Percentiles rank a stretch among this genome's conserved stretches.
These are phyloP conservation scores for Epinephelus fuscoguttatus DNA, from an alignment of 2,113 vertebrate species.

Conservation along the genomic window DNA sequence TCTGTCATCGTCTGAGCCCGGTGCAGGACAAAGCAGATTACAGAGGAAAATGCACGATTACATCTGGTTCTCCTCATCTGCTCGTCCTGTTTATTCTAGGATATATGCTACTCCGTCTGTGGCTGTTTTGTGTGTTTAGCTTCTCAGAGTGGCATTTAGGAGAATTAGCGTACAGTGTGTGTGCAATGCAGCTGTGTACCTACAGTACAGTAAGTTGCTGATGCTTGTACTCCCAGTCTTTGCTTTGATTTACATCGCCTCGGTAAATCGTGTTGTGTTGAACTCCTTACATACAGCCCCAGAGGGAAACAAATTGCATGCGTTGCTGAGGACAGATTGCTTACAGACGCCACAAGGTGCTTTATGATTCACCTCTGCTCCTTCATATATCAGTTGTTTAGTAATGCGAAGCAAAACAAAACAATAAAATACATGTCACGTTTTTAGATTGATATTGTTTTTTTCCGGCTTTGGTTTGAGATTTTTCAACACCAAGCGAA, in stretches of 20 bases:
- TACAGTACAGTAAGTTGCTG: conserved; percentile 29
- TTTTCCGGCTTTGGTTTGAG: background rate
- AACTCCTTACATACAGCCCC: conserved; percentile 20
- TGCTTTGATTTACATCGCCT: conserved; percentile 38
- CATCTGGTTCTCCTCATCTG: conserved; percentile 4
- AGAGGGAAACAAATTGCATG: conserved; percentile 27
- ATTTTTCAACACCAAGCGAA: conserved; percentile 19
- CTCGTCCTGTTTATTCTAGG: conserved; percentile 1
- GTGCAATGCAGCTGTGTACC: conserved; percentile 12
- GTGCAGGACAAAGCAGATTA: conserved; percentile 65
- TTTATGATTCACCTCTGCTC: conserved; percentile 43
- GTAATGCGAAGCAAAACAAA: conserved; percentile 11
- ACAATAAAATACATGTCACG: conserved; percentile 8
- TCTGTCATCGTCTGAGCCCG: conserved; percentile 36
- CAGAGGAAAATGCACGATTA: conserved; percentile 39
- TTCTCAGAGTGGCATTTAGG: conserved; percentile 27
- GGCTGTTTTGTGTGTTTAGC: conserved; percentile 28
- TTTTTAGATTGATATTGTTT: conserved; percentile 20
- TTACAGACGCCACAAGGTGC: conserved; percentile 35
- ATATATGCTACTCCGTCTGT: conserved; percentile 17
- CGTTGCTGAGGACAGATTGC: conserved; percentile 41
- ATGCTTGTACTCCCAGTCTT: conserved; percentile 29
- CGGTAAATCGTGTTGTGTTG: conserved; percentile 42
- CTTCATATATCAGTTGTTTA: conserved; percentile 4
- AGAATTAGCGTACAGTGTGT: conserved; percentile 27